Percentiles rank a stretch among this genome's conserved stretches.
phyloP scores from a whole-genome alignment of 1,140 invertebrate genomes.

The Zaprionus gabonicus region DNA sequence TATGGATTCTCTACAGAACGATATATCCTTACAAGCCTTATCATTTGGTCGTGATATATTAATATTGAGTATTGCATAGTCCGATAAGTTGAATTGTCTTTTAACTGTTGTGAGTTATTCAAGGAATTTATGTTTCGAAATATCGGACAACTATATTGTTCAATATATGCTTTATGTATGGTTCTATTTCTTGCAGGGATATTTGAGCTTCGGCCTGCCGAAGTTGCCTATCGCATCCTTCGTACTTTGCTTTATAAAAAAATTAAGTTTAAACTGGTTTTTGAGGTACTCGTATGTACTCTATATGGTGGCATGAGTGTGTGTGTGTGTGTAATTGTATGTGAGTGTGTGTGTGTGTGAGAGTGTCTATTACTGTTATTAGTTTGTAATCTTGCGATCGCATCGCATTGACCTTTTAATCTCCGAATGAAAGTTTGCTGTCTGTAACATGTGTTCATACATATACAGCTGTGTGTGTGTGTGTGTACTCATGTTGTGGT shows the following conservation, averaged over 20 bases:
- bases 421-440: slow-evolving; percentile 1
- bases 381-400: slow-evolving; percentile 25
- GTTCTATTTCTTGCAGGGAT: slow-evolving; percentile 17
- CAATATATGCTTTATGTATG: background rate
- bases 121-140: background rate
- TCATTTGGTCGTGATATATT: background rate
- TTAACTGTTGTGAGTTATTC: background rate
- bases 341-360: background rate
- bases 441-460: slow-evolving; percentile 10
- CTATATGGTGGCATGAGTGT: background rate
- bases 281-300: background rate
- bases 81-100: background rate
- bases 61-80: background rate
- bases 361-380: slow-evolving; percentile 26
- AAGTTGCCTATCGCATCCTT: slow-evolving; percentile 3
- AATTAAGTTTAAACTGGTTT: slow-evolving; percentile 9
- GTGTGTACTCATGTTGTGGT: slow-evolving; percentile 24
- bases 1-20: slow-evolving; percentile 26
- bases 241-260: slow-evolving; percentile 12
- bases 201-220: slow-evolving; percentile 25
- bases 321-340: slow-evolving; percentile 12
- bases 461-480: slow-evolving; percentile 15
- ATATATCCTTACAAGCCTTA: slow-evolving; percentile 9
- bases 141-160: slow-evolving; percentile 8
- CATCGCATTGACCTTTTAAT: slow-evolving; percentile 40